Evolutionary conservation across 2,113 vertebrate species (phyloP).

Genomic region (Mystacornis crossleyi): DNA sequence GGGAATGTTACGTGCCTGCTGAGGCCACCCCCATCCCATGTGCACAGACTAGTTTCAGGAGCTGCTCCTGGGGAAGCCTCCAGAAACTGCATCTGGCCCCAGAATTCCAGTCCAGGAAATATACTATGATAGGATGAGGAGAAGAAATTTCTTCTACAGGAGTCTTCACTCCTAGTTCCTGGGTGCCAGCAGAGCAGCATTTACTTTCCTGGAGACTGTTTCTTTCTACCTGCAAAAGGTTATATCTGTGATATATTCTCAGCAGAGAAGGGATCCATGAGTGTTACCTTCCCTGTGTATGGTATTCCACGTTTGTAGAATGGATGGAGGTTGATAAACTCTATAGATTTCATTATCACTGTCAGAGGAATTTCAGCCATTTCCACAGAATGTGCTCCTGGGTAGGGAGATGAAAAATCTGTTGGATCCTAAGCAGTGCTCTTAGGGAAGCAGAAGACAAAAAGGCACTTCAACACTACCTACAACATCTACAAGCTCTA

Average conservation of each 20-base stretch:
- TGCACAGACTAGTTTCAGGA: not conserved
- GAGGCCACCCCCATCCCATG: not conserved
- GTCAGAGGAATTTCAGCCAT: not conserved
- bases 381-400: not conserved
- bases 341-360: not conserved
- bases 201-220: not conserved
- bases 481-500: not conserved
- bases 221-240: not conserved
- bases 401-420: not conserved
- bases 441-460: not conserved
- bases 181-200: not conserved
- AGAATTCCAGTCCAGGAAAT: not conserved
- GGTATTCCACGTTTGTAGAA: constrained; percentile 68
- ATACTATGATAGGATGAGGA: not conserved
- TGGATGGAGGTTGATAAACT: constrained; percentile 48
- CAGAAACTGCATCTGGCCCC: not conserved
- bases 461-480: not conserved
- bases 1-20: not conserved
- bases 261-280: not conserved
- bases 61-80: not conserved
- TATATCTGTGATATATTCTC: not conserved
- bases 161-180: not conserved
- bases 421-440: not conserved
- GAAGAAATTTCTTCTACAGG: not conserved
- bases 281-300: constrained; percentile 67